Percentiles rank a stretch among this genome's conserved stretches.
These are phyloP conservation scores for Coryphaenoides rupestris DNA, from an alignment of 2,113 vertebrate species.

Conservation along the genomic window DNA sequence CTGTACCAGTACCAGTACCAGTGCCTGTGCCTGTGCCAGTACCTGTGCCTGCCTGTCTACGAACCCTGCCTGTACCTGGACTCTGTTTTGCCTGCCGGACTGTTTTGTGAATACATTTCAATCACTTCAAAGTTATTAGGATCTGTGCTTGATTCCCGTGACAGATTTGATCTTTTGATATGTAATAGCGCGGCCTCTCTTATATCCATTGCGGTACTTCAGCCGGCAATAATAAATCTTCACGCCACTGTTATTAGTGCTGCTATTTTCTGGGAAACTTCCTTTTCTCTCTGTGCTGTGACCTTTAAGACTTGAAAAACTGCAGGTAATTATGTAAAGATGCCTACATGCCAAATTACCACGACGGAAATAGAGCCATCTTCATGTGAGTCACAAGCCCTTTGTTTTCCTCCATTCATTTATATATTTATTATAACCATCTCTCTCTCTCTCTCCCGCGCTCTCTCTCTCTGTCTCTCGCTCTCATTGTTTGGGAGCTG, in stretches of 20 bases:
- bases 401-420: neutral
- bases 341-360: neutral
- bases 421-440: neutral
- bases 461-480: neutral
- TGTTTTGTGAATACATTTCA: no score
- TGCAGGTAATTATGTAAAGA: conserved; percentile 1
- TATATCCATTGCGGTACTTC: no score
- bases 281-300: neutral
- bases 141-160: no score
- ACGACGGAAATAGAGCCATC: neutral
- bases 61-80: no score
- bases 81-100: no score
- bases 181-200: no score
- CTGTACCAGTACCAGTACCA: no score
- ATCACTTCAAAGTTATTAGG: no score
- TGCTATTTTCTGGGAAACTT: neutral
- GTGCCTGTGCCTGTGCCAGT: no score
- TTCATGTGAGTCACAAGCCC: neutral
- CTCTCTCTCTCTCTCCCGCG: no score
- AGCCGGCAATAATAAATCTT: neutral
- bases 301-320: conserved; percentile 5
- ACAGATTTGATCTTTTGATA: no score
- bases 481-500: neutral
- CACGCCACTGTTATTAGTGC: neutral
- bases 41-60: no score